Conservation (phyloP, 1,140 invertebrate species). For the Philaenus spumarius region DNA sequence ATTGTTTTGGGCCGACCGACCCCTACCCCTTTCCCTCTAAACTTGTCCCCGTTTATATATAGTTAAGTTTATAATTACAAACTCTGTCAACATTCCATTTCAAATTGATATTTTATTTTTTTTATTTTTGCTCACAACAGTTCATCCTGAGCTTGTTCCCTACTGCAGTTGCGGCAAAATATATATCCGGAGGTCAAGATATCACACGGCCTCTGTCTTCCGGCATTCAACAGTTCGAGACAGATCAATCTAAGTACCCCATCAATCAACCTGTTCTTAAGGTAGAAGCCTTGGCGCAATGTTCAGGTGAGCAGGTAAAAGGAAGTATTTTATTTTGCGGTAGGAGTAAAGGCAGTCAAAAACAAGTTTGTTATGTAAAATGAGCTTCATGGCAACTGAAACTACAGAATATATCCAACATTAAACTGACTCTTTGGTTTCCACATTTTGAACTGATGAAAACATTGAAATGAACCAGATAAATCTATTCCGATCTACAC, state of each 20-base stretch:
- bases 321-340: not conserved
- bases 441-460: no score
- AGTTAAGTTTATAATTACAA: no score
- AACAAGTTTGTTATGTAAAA: conserved; percentile 6
- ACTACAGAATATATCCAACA: no score
- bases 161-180: not conserved
- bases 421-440: no score
- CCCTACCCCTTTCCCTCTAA: no score
- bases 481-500: no score
- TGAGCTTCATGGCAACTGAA: not conserved
- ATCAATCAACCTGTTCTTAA: conserved; percentile 70
- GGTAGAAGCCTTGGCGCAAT: conserved; percentile 65
- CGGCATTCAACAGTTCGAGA: conserved; percentile 64
- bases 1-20: no score
- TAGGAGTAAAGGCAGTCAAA: not conserved
- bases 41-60: no score
- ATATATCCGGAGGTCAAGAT: conserved; percentile 9
- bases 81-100: no score
- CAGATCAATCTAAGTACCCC: conserved; percentile 65
- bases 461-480: no score
- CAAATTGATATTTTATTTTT: no score
- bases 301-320: conserved; percentile 44
- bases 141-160: not conserved
- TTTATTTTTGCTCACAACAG: no score
- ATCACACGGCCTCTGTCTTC: conserved; percentile 53